Evolutionary conservation across 2,888 invertebrate genomes (phyloP).

Genomic region (Rhamnusium bicolor): DNA sequence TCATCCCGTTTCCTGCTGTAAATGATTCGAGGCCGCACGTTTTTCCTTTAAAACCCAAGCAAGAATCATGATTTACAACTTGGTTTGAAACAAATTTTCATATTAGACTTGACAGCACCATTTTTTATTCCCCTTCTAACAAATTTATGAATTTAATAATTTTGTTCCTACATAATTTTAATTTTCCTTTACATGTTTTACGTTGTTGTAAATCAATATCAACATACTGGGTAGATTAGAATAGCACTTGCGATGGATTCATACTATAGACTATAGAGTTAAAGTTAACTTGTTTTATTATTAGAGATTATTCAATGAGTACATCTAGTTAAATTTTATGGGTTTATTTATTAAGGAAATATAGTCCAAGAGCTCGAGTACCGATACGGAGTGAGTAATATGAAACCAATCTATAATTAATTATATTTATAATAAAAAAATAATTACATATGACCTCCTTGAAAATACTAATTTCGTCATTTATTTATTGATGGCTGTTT

Average conservation of each 20-base stretch:
- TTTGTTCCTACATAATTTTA: slow-evolving; percentile 42
- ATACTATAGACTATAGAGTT: background rate
- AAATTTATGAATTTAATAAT: slow-evolving; percentile 48
- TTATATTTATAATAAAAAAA: too few relatives aligned
- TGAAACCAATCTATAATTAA: too few relatives aligned
- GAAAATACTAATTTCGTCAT: too few relatives aligned
- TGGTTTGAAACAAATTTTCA: slow-evolving; percentile 62
- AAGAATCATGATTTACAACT: slow-evolving; percentile 62
- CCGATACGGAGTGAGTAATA: too few relatives aligned
- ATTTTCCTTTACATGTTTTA: slow-evolving; percentile 36
- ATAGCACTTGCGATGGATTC: background rate
- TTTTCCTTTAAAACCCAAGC: background rate
- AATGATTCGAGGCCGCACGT: slow-evolving; percentile 1
- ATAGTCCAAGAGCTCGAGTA: too few relatives aligned
- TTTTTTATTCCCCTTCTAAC: slow-evolving; percentile 53
- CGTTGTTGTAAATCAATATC: slow-evolving; percentile 12
- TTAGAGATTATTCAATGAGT: too few relatives aligned
- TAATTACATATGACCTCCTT: too few relatives aligned
- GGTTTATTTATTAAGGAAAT: too few relatives aligned
- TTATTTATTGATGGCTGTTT: too few relatives aligned
- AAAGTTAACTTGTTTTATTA: too few relatives aligned
- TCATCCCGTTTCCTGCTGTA: background rate
- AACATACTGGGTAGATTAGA: background rate
- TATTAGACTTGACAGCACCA: slow-evolving; percentile 59
- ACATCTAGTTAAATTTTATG: too few relatives aligned